These are phyloP conservation scores for Odobenus rosmarus DNA, from an alignment of 2,113 vertebrate species.

Conservation along the genomic window DNA sequence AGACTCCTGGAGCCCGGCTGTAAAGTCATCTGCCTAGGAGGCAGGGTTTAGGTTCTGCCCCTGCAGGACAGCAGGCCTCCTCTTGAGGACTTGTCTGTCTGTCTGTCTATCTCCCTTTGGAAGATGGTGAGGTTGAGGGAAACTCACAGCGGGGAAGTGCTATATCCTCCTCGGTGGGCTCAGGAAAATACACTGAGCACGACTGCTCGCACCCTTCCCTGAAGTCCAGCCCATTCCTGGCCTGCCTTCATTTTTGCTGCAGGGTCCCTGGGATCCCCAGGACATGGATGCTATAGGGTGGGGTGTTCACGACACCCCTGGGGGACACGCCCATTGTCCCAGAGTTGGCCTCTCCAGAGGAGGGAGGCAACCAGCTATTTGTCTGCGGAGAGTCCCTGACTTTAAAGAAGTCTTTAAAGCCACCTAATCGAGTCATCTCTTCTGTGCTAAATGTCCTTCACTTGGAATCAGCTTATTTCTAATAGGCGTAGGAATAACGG, in stretches of 20 bases:
- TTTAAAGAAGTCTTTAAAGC: background rate
- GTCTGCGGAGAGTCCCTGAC: background rate
- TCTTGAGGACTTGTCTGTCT: background rate
- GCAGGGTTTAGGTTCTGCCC: background rate
- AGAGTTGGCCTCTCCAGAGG: background rate
- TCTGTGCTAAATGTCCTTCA: background rate
- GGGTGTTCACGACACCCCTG: accelerated
- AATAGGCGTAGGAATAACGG: background rate
- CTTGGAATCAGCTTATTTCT: background rate
- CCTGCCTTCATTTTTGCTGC: background rate
- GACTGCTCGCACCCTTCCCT: background rate
- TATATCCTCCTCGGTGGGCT: background rate
- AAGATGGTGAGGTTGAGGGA: background rate
- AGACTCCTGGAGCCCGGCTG: background rate
- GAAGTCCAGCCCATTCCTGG: background rate
- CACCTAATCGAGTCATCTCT: background rate
- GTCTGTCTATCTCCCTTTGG: background rate
- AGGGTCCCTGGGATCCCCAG: background rate
- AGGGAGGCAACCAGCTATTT: background rate
- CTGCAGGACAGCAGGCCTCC: background rate
- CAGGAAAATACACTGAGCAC: accelerated
- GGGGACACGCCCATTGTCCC: background rate
- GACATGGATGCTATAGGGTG: too few species aligned
- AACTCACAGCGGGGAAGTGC: background rate
- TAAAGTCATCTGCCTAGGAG: background rate